Percentiles rank a stretch among this genome's conserved stretches.
phyloP scores from a whole-genome alignment of 1,140 invertebrate species.

The Manduca sexta region DNA sequence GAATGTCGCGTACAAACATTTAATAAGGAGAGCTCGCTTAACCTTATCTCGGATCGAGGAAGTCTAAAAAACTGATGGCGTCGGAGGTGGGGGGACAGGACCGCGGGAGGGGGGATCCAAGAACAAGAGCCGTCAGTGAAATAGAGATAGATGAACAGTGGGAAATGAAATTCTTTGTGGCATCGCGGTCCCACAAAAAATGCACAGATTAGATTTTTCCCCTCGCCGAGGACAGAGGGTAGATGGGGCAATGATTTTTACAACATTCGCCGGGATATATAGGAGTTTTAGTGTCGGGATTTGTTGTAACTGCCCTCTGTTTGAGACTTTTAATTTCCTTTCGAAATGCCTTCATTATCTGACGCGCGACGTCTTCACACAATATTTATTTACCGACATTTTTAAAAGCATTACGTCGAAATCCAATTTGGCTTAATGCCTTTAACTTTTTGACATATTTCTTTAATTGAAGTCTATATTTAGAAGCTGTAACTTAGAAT shows the following conservation, averaged over 20 bases:
- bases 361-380: not conserved
- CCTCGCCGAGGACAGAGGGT: constrained; percentile 63
- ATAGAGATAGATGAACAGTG: constrained; percentile 74
- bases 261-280: constrained; percentile 65
- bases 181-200: constrained; percentile 74
- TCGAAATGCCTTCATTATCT: constrained; percentile 25
- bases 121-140: constrained; percentile 72
- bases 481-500: too few relatives aligned
- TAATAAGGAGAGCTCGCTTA: constrained; percentile 67
- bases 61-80: constrained; percentile 62
- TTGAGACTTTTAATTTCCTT: constrained; percentile 71
- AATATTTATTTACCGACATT: too few relatives aligned
- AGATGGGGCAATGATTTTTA: constrained; percentile 71
- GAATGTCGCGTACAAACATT: constrained; percentile 58
- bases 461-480: too few relatives aligned
- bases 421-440: too few relatives aligned
- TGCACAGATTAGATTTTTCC: constrained; percentile 75
- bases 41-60: constrained; percentile 70
- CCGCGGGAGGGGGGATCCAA: constrained; percentile 36
- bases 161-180: constrained; percentile 76
- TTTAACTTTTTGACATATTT: too few relatives aligned
- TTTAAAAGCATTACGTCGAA: too few relatives aligned
- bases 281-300: constrained; percentile 66
- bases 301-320: constrained; percentile 67
- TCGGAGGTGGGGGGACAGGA: constrained; percentile 25